phyloP scores from a whole-genome alignment of 2,113 vertebrate species.

The Tor tambroides region DNA sequence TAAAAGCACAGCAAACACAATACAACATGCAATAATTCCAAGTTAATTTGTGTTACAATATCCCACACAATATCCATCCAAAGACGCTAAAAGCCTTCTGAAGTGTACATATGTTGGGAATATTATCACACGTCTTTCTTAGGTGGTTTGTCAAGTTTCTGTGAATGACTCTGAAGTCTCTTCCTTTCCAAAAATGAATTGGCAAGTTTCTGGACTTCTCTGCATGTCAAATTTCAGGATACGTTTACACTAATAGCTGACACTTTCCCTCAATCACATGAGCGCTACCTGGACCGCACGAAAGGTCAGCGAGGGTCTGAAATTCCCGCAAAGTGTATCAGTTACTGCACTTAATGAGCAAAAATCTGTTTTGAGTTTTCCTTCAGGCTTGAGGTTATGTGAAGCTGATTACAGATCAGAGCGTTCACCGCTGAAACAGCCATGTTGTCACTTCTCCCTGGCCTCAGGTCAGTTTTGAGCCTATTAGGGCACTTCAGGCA shows the following conservation, averaged over 20 bases:
- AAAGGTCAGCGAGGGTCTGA: constrained; percentile 21
- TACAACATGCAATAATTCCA: not conserved
- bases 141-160: not conserved
- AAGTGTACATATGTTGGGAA: constrained; percentile 7
- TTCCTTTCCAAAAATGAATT: constrained; percentile 9
- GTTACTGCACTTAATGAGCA: constrained; percentile 33
- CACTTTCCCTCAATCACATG: constrained; percentile 20
- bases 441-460: not conserved
- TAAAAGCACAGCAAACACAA: not conserved
- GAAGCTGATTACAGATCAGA: constrained; percentile 38
- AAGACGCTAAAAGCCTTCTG: not conserved
- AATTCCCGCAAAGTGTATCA: constrained; percentile 26
- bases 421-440: not conserved
- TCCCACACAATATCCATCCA: not conserved
- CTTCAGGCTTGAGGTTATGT: constrained; percentile 2
- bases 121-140: not conserved
- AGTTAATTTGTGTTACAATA: constrained; percentile 4
- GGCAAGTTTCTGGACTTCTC: constrained; percentile 17
- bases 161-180: constrained; percentile 17
- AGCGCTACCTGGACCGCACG: constrained; percentile 12
- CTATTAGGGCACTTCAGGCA: not conserved
- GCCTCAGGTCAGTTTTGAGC: constrained; percentile 31
- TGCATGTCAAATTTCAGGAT: constrained; percentile 16
- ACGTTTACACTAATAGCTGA: constrained; percentile 21
- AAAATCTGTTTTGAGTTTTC: constrained; percentile 37